A percentile compares a stretch with the other conserved stretches of the same genome.
Conservation (phyloP, 2,797 vertebrate genomes). For the Loris lydekkerianus region DNA sequence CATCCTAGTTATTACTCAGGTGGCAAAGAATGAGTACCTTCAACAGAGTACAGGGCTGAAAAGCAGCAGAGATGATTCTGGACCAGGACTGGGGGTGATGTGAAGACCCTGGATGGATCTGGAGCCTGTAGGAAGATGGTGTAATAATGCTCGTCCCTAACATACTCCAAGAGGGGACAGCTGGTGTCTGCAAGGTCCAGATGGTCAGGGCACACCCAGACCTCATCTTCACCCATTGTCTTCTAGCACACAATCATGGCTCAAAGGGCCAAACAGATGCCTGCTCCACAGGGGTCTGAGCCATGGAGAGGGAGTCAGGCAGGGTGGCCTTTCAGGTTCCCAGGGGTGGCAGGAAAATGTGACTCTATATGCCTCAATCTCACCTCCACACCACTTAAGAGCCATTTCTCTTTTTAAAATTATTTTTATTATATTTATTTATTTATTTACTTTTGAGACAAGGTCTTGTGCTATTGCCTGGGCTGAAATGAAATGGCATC, state of each 20-base stretch:
- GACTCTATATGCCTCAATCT: not conserved
- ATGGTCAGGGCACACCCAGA: not conserved
- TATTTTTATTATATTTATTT: not conserved
- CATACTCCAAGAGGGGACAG: not conserved
- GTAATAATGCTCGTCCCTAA: not conserved
- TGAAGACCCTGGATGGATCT: not conserved
- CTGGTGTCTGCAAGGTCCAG: not conserved
- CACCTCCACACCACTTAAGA: not conserved
- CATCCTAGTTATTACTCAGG: not conserved
- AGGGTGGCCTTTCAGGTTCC: not conserved
- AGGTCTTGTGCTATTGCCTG: not conserved
- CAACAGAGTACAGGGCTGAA: not conserved
- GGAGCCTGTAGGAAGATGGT: not conserved
- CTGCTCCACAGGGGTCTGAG: not conserved
- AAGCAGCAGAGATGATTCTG: not conserved
- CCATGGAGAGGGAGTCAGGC: rapidly evolving
- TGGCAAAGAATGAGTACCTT: not conserved
- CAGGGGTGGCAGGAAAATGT: not conserved
- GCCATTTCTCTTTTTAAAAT: not conserved
- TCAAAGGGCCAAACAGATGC: not conserved
- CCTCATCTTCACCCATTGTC: not conserved
- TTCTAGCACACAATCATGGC: not conserved
- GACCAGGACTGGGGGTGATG: not conserved
- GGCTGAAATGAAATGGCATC: not conserved
- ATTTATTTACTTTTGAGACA: not conserved